These are phyloP conservation scores for Odobenus rosmarus DNA, from an alignment of 2,113 vertebrate genomes.

Conservation along the genomic window DNA sequence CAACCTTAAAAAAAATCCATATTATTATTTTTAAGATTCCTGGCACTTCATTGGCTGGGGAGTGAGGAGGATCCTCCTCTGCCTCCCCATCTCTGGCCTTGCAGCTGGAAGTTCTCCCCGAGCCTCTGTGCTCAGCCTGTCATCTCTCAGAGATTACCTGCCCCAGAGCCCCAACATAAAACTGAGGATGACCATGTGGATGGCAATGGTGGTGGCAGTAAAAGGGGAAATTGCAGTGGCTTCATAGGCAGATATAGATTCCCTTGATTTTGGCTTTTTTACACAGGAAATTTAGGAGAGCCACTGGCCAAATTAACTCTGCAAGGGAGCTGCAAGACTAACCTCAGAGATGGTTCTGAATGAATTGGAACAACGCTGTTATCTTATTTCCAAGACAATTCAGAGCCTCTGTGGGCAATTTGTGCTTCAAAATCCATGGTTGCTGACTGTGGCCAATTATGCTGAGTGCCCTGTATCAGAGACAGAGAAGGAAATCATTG, in stretches of 20 bases:
- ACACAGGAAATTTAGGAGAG: background rate
- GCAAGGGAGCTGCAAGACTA: background rate
- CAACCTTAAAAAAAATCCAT: background rate
- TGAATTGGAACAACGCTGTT: background rate
- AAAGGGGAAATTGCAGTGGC: background rate
- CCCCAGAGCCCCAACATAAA: background rate
- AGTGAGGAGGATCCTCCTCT: background rate
- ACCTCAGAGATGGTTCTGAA: conserved; percentile 19
- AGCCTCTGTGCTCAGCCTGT: background rate
- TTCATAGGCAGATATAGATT: background rate
- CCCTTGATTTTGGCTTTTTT: background rate
- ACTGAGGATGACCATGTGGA: background rate
- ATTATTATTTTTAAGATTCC: background rate
- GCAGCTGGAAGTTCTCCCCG: background rate
- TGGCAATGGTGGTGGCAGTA: background rate
- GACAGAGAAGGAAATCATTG: conserved; percentile 52
- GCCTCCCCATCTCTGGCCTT: background rate
- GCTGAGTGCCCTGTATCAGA: background rate
- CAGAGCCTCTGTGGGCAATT: background rate
- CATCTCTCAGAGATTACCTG: background rate
- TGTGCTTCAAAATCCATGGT: conserved; percentile 46
- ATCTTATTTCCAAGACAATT: conserved; percentile 52
- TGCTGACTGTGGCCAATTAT: conserved; percentile 44
- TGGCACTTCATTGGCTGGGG: background rate
- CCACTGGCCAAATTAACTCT: background rate